phyloP scores from a whole-genome alignment of 2,888 invertebrate species.

The Drosophila atripex region DNA sequence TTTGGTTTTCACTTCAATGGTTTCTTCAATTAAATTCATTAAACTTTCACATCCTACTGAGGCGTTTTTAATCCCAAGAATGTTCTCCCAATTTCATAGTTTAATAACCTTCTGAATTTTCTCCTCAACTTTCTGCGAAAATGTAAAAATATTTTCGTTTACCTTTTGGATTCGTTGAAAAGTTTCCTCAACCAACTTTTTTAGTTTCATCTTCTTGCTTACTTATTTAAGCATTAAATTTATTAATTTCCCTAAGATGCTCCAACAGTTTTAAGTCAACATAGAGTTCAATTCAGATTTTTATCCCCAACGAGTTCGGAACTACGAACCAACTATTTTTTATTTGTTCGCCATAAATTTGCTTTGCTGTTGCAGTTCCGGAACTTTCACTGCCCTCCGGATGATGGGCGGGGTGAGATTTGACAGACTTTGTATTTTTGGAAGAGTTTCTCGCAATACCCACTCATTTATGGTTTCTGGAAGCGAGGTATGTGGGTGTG shows the following conservation, averaged over 20 bases:
- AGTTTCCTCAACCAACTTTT: conserved; percentile 21
- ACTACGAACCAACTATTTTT: conserved; percentile 19
- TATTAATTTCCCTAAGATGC: conserved; percentile 33
- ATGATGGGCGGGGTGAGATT: conserved; percentile 21
- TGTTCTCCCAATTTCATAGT: conserved; percentile 14
- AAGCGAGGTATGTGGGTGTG: background rate
- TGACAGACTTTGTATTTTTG: conserved; percentile 46
- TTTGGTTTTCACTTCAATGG: conserved; percentile 15
- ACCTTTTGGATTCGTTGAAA: conserved; percentile 15
- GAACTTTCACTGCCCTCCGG: conserved; percentile 17
- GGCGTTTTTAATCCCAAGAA: conserved; percentile 5
- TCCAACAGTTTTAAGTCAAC: conserved; percentile 30
- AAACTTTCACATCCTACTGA: conserved; percentile 3
- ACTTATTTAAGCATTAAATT: conserved; percentile 19
- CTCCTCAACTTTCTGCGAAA: conserved; percentile 1
- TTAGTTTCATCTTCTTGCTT: background rate
- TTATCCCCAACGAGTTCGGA: conserved; percentile 28
- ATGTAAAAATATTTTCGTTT: conserved; percentile 14
- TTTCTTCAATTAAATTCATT: conserved; percentile 13
- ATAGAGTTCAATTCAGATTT: conserved; percentile 26
- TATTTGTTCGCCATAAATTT: conserved; percentile 31
- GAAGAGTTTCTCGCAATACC: conserved; percentile 7
- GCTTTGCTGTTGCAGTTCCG: conserved; percentile 18
- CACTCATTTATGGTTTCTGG: conserved; percentile 20
- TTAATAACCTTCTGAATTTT: conserved; percentile 17